Percentiles rank a stretch among this genome's conserved stretches.
phyloP scores from a whole-genome alignment of 2,113 vertebrate genomes.

The Camelus bactrianus region DNA sequence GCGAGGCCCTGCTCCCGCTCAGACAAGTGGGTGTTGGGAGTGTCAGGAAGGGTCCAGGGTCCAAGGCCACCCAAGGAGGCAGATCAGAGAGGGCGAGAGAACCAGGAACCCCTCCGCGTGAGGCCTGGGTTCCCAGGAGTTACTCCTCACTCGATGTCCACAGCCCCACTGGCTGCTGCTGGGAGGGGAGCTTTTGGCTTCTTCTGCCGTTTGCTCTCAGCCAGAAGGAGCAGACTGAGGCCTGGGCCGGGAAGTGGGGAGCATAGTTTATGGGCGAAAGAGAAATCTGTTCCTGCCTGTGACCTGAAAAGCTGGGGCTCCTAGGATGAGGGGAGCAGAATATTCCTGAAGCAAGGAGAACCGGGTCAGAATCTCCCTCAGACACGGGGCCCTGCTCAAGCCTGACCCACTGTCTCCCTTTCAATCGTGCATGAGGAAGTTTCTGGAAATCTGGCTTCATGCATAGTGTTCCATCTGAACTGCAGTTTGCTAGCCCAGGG shows the following conservation, averaged over 20 bases:
- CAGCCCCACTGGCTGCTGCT: neutral
- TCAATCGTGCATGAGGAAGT: neutral
- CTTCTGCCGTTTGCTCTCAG: neutral
- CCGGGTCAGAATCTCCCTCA: neutral
- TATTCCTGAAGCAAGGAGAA: neutral
- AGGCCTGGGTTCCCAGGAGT: neutral
- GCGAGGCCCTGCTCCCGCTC: neutral
- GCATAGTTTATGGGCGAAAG: too few species aligned
- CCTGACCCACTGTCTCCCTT: neutral
- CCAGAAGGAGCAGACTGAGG: neutral
- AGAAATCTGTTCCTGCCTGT: accelerated
- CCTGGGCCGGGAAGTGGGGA: too few species aligned
- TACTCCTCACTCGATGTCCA: neutral
- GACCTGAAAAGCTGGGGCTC: neutral
- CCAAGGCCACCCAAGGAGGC: accelerated
- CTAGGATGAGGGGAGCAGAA: neutral
- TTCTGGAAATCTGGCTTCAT: neutral
- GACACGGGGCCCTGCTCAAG: neutral
- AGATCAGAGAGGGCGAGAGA: neutral
- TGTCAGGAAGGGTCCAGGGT: accelerated
- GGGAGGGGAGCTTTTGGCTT: neutral
- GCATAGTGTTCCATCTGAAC: neutral
- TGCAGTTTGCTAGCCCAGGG: neutral
- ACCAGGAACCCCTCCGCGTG: neutral
- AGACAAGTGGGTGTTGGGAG: accelerated